Evolutionary conservation across 2,888 invertebrate genomes (phyloP), one percentile per base, ranked within the genome.

Genomic region (Macrosiphum euphorbiae): DNA sequence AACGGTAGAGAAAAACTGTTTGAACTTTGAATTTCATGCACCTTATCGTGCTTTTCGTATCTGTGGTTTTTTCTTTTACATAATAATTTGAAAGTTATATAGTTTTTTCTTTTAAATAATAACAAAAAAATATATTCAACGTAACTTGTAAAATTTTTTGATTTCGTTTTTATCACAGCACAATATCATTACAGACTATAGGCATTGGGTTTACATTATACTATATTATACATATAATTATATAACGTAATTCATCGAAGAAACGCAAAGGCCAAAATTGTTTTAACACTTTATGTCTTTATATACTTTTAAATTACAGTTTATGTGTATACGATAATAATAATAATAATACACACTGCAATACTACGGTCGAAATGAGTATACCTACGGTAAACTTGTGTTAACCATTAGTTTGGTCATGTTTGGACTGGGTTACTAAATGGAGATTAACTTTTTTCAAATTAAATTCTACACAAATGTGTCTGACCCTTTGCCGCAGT

Each of bases 381-480:
- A 44, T 41, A 41, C 28, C 24, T 50, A 55, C 44, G 44, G 55
- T 52, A 55, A 91, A 91, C 58, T n/a, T 86, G 91, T 91, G 91
- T 91, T 41, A 91, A 91, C 91, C 55, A 55, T 85, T 41, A n/a
- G 35, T 90, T 84, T 26, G 41, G 90, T 58, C 58, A 47, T 86
- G 86, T 86, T 86, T 26, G 44, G n/a, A 67, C n/a, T 24, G 52
- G 92, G 41, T 52, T 50, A 88, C 35, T 11, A 16, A 52, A 28
- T 7, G 67, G 24, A 52, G 88, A 92, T 92, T 50, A 52, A 50
- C 41, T 92, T 92, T 88, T 88, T 88, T 61, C 87, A 67, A 88
- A 92, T 92, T 87, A 67, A 92, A 87, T 67, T 20, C 87, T 67
- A 92, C 92, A 88, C 86, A 61, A 92, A 86, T 92, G 91, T 92